Conservation (phyloP, 2,797 vertebrate genomes). For the Poeciliopsis presidionis region DNA sequence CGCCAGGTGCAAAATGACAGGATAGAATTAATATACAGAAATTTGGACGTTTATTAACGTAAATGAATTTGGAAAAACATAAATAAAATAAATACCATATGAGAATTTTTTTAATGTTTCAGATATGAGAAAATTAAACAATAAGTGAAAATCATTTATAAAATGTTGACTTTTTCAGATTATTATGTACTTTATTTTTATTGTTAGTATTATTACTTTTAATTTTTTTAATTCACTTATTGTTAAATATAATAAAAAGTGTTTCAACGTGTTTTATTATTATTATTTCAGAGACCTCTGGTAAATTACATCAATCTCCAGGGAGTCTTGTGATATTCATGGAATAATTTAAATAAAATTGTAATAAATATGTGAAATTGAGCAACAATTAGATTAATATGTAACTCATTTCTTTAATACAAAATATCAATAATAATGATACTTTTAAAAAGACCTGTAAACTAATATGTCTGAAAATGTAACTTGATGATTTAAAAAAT, state of each 20-base stretch:
- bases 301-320: not conserved
- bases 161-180: not conserved
- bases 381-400: not conserved
- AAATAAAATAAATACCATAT: not conserved
- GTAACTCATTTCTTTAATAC: not conserved
- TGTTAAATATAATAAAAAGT: not conserved
- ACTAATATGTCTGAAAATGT: not conserved
- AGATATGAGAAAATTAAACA: not conserved
- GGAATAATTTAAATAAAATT: not conserved
- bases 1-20: not conserved
- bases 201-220: too few relatives aligned
- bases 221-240: too few relatives aligned
- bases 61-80: not conserved
- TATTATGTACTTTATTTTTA: not conserved
- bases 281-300: not conserved
- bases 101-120: not conserved
- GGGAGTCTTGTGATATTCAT: not conserved
- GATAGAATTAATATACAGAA: not conserved
- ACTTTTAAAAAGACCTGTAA: too few relatives aligned
- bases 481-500: not conserved
- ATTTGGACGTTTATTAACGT: not conserved
- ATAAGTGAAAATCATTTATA: not conserved
- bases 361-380: not conserved
- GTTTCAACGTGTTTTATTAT: not conserved
- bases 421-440: not conserved